Conservation (phyloP, 1,140 invertebrate genomes). For the Macrosteles quadrilineatus region DNA sequence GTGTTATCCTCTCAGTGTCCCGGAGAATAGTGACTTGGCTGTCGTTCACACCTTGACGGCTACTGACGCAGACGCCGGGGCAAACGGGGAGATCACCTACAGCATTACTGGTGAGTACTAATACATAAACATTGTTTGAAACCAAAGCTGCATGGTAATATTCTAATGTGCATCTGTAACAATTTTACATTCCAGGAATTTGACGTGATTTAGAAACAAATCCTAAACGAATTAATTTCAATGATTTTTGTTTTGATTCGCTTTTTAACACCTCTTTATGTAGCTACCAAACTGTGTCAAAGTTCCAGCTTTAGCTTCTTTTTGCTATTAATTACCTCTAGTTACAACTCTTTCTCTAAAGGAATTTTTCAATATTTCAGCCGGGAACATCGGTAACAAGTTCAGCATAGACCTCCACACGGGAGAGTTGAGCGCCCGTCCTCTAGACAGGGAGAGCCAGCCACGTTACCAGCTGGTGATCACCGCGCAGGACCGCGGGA, state of each 20-base stretch:
- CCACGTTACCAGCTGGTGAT: conserved; percentile 79
- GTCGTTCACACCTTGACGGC: conserved; percentile 89
- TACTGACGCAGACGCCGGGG: conserved; percentile 79
- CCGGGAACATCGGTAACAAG: conserved; percentile 83
- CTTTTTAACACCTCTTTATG: too few species aligned
- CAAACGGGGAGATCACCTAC: conserved; percentile 83
- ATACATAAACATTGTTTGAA: too few species aligned
- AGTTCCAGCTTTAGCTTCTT: too few species aligned
- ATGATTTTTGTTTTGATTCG: too few species aligned
- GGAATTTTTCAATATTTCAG: too few species aligned
- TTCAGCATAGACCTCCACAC: conserved; percentile 79
- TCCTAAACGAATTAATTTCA: too few species aligned
- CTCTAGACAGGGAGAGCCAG: conserved; percentile 82
- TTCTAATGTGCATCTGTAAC: too few species aligned
- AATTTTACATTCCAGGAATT: neutral
- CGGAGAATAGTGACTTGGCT: conserved; percentile 81
- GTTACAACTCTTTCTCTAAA: too few species aligned
- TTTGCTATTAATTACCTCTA: too few species aligned
- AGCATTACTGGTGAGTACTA: conserved; percentile 73
- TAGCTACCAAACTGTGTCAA: too few species aligned
- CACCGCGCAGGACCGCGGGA: conserved; percentile 79
- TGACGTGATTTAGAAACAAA: neutral
- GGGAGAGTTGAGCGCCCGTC: conserved; percentile 76
- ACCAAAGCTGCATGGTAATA: neutral
- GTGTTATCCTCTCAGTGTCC: conserved; percentile 79